Evolutionary conservation across 2,113 vertebrate species (phyloP).

Genomic region (Pseudorectes ferrugineus): DNA sequence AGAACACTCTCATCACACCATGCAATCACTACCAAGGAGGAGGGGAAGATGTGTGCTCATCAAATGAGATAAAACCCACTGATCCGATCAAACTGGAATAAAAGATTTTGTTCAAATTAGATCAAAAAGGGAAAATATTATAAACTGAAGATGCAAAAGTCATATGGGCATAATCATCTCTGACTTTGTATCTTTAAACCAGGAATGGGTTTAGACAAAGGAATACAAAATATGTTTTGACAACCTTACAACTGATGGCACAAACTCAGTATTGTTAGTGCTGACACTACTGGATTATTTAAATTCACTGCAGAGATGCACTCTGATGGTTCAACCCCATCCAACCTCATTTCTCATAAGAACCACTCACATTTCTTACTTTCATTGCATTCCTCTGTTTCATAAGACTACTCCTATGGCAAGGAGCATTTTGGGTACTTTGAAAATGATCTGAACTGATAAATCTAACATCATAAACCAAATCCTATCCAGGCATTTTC

Average conservation of each 20-base stretch:
- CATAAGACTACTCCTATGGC: background rate
- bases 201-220: background rate
- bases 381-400: background rate
- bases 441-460: background rate
- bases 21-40: background rate
- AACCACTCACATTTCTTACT: background rate
- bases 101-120: background rate
- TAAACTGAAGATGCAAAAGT: background rate
- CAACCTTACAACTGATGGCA: background rate
- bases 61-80: background rate
- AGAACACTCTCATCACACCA: background rate
- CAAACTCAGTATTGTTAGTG: background rate
- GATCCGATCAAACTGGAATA: background rate
- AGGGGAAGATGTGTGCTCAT: background rate
- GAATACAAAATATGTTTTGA: background rate
- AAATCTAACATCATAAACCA: background rate
- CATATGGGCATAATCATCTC: background rate
- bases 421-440: background rate
- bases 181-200: background rate
- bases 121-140: background rate
- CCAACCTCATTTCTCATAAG: background rate
- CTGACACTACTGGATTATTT: conserved; percentile 20
- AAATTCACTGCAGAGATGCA: conserved; percentile 10
- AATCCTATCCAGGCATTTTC: background rate
- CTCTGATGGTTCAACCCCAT: background rate